phyloP scores from a whole-genome alignment of 2,888 invertebrate species.

The Anagyrus pseudococci region DNA sequence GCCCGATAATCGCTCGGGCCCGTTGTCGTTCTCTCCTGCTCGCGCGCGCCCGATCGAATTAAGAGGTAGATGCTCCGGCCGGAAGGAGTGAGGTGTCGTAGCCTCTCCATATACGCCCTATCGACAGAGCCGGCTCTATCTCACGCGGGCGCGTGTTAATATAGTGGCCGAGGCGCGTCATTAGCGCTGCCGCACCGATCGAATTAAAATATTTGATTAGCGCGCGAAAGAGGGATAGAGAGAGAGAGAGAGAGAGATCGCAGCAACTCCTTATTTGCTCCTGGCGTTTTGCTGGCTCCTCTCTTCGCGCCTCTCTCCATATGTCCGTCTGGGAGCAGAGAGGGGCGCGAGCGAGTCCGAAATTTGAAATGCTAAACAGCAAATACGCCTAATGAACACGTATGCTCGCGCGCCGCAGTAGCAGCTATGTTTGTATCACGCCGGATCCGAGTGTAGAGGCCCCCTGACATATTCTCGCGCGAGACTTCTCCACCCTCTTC shows the following conservation, averaged over 20 bases:
- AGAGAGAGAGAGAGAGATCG: too few species aligned
- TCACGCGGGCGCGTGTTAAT: conserved; percentile 41
- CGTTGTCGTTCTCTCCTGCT: neutral
- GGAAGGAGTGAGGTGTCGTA: too few species aligned
- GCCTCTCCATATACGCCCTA: too few species aligned
- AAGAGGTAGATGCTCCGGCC: conserved; percentile 42
- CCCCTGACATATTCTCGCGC: neutral
- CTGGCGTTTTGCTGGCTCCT: too few species aligned
- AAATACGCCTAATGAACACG: conserved; percentile 63
- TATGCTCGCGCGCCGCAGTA: conserved; percentile 52
- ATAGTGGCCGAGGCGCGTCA: conserved; percentile 48
- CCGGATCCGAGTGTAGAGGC: too few species aligned
- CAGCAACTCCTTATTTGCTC: too few species aligned
- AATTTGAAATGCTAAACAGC: conserved; percentile 63
- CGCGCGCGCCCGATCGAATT: conserved; percentile 40
- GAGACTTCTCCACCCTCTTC: neutral
- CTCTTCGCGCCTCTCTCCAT: neutral
- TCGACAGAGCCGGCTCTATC: too few species aligned
- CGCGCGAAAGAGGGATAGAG: too few species aligned
- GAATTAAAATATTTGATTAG: conserved; percentile 63
- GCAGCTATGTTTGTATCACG: too few species aligned
- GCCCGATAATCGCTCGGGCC: conserved; percentile 26
- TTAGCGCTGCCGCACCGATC: conserved; percentile 55
- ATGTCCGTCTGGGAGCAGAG: too few species aligned
- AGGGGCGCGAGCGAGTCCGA: conserved; percentile 36